A percentile compares a stretch with the other conserved stretches of the same genome.
Conservation (phyloP, 2,797 vertebrate species). For the Pygocentrus nattereri region DNA sequence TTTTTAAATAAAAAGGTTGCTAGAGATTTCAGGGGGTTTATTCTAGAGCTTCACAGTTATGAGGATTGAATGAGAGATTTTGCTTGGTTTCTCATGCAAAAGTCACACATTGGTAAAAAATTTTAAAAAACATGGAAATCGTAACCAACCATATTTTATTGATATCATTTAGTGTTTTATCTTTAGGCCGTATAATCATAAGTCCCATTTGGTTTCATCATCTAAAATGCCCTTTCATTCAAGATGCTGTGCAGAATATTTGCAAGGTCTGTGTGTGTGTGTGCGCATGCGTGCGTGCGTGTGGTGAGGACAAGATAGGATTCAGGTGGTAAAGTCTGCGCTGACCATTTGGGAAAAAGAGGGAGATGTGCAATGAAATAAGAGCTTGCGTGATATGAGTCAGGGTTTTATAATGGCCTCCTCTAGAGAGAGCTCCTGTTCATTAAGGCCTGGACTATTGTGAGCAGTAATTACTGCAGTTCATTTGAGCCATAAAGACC, state of each 20-base stretch:
- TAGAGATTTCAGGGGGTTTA: no score
- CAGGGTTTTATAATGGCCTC: constrained; percentile 53
- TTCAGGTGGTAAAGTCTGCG: constrained; percentile 33
- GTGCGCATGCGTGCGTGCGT: no score
- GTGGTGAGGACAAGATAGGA: constrained; percentile 29
- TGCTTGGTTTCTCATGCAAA: no score
- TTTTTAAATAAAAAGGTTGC: no score
- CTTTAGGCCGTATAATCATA: neutral
- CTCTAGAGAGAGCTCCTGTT: constrained; percentile 56
- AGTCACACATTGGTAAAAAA: neutral
- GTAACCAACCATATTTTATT: neutral
- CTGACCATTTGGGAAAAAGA: constrained; percentile 42
- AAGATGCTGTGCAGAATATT: neutral
- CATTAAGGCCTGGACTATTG: constrained; percentile 55
- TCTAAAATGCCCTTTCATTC: neutral
- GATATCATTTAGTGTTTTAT: neutral
- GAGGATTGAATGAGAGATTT: no score
- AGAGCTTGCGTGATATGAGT: constrained; percentile 42
- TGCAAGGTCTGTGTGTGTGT: neutral
- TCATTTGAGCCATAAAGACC: constrained; percentile 58
- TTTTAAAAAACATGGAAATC: neutral
- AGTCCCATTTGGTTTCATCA: neutral
- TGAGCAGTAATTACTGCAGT: constrained; percentile 57
- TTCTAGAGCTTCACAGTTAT: no score
- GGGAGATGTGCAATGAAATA: constrained; percentile 55